Conservation (phyloP, 2,113 vertebrate genomes). For the Pollachius pollachius region DNA sequence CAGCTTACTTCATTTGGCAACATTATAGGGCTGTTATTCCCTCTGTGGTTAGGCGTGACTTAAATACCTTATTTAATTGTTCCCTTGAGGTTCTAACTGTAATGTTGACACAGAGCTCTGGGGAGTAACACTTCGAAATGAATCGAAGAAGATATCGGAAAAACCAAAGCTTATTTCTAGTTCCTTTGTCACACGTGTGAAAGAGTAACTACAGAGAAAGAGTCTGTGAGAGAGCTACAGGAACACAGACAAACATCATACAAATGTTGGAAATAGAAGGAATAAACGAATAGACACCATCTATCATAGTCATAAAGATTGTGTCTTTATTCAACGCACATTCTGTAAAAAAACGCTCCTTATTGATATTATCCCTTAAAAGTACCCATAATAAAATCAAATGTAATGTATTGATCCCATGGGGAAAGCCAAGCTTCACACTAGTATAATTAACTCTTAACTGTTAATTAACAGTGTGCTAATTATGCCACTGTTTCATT, state of each 20-base stretch:
- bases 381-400: too few species aligned
- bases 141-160: conserved; percentile 71
- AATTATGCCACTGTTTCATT: conserved; percentile 1
- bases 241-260: too few species aligned
- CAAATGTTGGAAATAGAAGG: too few species aligned
- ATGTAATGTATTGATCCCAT: too few species aligned
- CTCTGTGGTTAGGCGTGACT: conserved; percentile 78
- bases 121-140: conserved; percentile 85
- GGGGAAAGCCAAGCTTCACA: too few species aligned
- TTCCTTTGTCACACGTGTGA: conserved; percentile 54
- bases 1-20: conserved; percentile 70
- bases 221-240: conserved; percentile 4
- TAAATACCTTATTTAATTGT: conserved; percentile 87
- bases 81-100: conserved; percentile 89
- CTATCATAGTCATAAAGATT: too few species aligned
- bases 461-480: conserved; percentile 1
- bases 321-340: too few species aligned
- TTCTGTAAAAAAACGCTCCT: too few species aligned
- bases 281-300: background rate
- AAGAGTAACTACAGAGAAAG: conserved; percentile 42
- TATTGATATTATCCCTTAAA: too few species aligned
- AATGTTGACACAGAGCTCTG: conserved; percentile 89
- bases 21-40: conserved; percentile 77
- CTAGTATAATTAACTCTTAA: conserved; percentile 15
- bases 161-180: conserved; percentile 75